Percentiles rank a stretch among this genome's conserved stretches.
phyloP scores from a whole-genome alignment of 1,140 invertebrate species.

The Cydia splendana region DNA sequence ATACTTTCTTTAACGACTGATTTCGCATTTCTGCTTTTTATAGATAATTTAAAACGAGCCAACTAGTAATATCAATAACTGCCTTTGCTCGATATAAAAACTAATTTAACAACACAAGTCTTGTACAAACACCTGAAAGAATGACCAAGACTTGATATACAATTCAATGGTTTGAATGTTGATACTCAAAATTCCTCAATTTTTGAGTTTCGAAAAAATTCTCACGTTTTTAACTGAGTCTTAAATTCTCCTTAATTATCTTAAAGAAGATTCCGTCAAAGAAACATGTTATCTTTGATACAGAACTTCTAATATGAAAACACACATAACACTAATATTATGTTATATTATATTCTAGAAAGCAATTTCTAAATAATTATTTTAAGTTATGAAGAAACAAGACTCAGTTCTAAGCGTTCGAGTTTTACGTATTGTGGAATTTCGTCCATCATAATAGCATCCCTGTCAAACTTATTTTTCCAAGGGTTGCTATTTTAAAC shows the following conservation, averaged over 20 bases:
- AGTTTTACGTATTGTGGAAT: background rate
- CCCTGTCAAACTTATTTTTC: background rate
- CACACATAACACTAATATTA: no score
- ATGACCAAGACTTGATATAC: background rate
- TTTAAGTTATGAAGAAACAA: background rate
- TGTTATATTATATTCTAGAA: no score
- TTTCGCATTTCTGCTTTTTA: constrained; percentile 62
- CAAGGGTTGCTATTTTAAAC: background rate
- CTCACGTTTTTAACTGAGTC: background rate
- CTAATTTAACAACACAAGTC: constrained; percentile 8
- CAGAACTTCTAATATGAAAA: background rate
- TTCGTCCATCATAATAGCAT: background rate
- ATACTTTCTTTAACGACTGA: constrained; percentile 61
- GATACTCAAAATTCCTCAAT: background rate
- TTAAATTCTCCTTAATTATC: background rate
- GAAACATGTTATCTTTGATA: background rate
- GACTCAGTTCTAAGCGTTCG: background rate
- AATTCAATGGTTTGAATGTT: background rate
- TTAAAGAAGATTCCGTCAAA: background rate
- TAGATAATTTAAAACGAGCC: constrained; percentile 47
- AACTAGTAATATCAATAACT: constrained; percentile 10
- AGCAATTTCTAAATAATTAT: background rate
- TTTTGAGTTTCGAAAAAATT: background rate
- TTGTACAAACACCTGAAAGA: background rate
- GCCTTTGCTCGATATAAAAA: constrained; percentile 12